These are phyloP conservation scores for Trichonephila inaurata DNA, from an alignment of 1,140 invertebrate genomes.

Conservation along the genomic window DNA sequence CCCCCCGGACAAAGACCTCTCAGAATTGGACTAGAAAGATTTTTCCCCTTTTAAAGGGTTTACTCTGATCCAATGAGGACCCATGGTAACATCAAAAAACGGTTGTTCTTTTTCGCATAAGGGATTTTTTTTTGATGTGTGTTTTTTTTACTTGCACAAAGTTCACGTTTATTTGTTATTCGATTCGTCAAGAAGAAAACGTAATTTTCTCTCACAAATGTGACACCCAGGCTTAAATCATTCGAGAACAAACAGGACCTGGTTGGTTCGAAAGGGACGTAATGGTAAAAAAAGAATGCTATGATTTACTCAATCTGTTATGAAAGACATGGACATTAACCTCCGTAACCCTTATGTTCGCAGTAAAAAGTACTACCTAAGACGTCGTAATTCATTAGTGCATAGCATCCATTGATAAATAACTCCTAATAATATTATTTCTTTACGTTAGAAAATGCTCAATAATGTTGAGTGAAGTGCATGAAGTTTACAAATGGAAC, in stretches of 20 bases:
- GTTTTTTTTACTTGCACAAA: background rate
- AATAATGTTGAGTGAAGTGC: no score
- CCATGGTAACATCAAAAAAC: conserved; percentile 45
- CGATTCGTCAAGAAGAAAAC: conserved; percentile 36
- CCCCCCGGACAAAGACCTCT: conserved; percentile 66
- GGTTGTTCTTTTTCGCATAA: conserved; percentile 53
- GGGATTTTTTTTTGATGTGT: background rate
- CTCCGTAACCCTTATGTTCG: no score
- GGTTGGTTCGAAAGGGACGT: background rate
- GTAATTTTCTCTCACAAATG: conserved; percentile 5
- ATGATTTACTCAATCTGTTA: background rate
- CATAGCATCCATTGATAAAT: no score
- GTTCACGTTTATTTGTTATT: conserved; percentile 49
- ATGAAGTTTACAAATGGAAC: no score
- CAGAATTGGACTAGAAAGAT: conserved; percentile 67
- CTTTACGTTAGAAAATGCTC: no score
- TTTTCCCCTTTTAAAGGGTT: conserved; percentile 56
- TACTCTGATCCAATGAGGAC: conserved; percentile 51
- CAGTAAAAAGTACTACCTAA: no score
- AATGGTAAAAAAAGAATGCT: background rate
- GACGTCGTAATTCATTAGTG: no score
- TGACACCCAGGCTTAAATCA: conserved; percentile 9
- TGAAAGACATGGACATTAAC: background rate
- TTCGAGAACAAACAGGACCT: background rate
- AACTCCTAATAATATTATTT: no score